These are phyloP conservation scores for Trididemnum miniatum DNA, from an alignment of 23 tunicate genomes.

Conservation along the genomic window DNA sequence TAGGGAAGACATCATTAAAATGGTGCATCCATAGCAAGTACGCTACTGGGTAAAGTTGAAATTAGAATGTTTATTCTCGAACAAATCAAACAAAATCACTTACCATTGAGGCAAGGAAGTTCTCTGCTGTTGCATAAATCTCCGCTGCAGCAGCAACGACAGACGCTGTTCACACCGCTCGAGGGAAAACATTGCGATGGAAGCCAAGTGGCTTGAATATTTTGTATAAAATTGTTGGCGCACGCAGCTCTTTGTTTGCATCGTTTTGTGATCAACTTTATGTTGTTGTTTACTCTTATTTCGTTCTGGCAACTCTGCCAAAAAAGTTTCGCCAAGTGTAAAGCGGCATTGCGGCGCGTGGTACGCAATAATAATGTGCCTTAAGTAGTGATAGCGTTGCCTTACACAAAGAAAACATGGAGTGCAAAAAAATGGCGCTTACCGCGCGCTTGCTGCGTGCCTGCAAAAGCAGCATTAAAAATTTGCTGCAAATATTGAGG, in stretches of 20 bases:
- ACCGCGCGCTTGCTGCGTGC: neutral
- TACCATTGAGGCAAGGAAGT: slow-evolving; percentile 72
- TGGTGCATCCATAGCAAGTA: too few relatives aligned
- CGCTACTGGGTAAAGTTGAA: too few relatives aligned
- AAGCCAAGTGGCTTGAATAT: slow-evolving; percentile 56
- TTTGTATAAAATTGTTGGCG: slow-evolving; percentile 62
- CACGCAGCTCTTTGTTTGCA: slow-evolving; percentile 70
- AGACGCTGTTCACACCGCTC: slow-evolving; percentile 51
- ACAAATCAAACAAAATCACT: too few relatives aligned
- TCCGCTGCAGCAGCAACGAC: slow-evolving; percentile 71
- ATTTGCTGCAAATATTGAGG: too few relatives aligned
- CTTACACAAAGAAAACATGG: too few relatives aligned
- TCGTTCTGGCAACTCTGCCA: slow-evolving; percentile 61
- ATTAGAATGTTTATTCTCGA: too few relatives aligned
- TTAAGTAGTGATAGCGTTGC: too few relatives aligned
- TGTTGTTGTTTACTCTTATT: slow-evolving; percentile 31
- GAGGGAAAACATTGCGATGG: slow-evolving; percentile 63
- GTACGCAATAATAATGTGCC: too few relatives aligned
- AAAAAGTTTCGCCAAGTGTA: neutral
- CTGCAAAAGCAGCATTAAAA: too few relatives aligned
- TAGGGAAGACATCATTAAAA: too few relatives aligned
- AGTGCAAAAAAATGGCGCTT: neutral
- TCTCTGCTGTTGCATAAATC: slow-evolving; percentile 52
- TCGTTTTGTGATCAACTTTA: slow-evolving; percentile 49
- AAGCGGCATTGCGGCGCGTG: too few relatives aligned